Base-by-base conservation (phyloP, 2,888 invertebrate genomes). In the Linyphia triangularis region DNA sequence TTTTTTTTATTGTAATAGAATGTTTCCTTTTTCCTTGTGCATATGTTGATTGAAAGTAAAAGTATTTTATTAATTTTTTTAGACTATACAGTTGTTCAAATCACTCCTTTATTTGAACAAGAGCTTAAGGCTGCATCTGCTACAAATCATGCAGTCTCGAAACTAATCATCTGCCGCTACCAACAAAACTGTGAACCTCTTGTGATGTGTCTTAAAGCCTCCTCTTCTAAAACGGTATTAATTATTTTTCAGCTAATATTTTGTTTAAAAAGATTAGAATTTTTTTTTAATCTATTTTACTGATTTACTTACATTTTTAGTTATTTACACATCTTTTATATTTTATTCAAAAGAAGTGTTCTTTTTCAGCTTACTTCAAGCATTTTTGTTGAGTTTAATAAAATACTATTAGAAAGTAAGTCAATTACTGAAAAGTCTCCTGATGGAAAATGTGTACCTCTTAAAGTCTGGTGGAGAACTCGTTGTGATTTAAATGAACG, bases 51-150 rank as follows among this genome's bases (percentile, higher is more conserved):
- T 22, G 7, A 19, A 61, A 26, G 9, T n/a, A 51, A 51, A 51
- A 26, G 0, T 57, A 7, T 63, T 26, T 24, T 63, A 26, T 26
- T 13, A 13, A 4, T 63, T 24, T 51, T 88, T 77, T 9, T 43
- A 89, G 89, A 83, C 43, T 91, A 90, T 90, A 82, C 89, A 51
- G 61, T 91, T 43, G 43, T 90, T 16, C 90, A 91, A 69, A 77
- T 91, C 2, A 59, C 19, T 69, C 51, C 84, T 13, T 28, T 81
- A 19, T 24, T 61, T 72, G 63, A 78, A 70, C 59, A 85, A 37
- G 85, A 86, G 22, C 40, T 28, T 51, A 30, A 70, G n/a, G 9
- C 3, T 4, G 22, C 57, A 19, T 72, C 37, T 30, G 22, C 57
- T 63, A n/a, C 43, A 77, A 59, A 75, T 16, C 28, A 57, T 22